Conservation (phyloP, 2,888 invertebrate species). For the Tachystola acroxantha region DNA sequence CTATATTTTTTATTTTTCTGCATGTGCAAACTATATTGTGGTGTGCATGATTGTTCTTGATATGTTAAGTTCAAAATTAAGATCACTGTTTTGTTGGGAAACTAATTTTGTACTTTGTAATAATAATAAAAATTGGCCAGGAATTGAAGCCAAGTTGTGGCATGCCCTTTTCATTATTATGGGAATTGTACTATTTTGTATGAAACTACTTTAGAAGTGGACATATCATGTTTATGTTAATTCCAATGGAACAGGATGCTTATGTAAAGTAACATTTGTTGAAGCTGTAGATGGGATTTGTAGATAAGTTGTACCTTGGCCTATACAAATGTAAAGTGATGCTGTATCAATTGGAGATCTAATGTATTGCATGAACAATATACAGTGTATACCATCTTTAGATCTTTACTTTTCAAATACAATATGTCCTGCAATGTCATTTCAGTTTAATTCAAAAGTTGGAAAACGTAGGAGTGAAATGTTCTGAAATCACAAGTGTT, state of each 20-base stretch:
- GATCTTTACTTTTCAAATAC: neutral
- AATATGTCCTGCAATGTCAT: no score
- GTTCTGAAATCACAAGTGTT: neutral
- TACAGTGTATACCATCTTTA: neutral
- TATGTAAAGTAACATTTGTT: neutral
- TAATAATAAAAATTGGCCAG: no score
- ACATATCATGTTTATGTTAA: conserved; percentile 10
- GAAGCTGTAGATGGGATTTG: conserved; percentile 9
- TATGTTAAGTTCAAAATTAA: no score
- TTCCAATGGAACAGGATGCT: no score
- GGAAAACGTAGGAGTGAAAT: no score
- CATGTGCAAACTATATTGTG: neutral
- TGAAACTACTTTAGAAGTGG: neutral
- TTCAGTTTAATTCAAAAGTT: no score
- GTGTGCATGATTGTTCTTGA: no score
- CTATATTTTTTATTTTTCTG: neutral
- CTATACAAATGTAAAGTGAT: conserved; percentile 28
- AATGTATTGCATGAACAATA: neutral
- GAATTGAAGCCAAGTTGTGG: no score
- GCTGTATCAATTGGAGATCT: neutral
- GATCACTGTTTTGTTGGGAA: no score
- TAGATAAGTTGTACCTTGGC: conserved; percentile 2
- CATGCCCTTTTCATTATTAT: no score
- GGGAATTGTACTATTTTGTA: no score
- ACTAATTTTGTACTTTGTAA: no score